A percentile compares a stretch with the other conserved stretches of the same genome.
phyloP scores from a whole-genome alignment of 64 coral and sea anemone species.

The Cladopsammia gracilis region DNA sequence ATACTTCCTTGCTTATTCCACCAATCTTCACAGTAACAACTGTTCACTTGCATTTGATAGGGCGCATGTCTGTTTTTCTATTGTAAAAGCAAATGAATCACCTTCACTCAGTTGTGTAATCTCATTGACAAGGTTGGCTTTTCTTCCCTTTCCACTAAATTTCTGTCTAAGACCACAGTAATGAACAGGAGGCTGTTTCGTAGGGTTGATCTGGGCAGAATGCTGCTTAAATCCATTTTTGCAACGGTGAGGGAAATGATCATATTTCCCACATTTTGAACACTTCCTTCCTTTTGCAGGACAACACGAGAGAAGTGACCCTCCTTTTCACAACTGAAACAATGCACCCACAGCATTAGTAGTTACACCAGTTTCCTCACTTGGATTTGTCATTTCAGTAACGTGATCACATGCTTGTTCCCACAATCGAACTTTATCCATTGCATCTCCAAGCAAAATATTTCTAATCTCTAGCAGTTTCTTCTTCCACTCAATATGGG shows the following conservation, averaged over 20 bases:
- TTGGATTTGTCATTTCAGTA: neutral
- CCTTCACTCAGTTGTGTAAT: neutral
- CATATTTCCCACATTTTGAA: slow-evolving; percentile 16
- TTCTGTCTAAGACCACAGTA: neutral
- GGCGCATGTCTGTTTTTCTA: neutral
- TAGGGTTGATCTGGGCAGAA: too few species aligned
- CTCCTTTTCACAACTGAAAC: neutral
- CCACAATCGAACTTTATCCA: neutral
- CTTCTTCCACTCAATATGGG: slow-evolving; percentile 53
- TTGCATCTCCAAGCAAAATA: neutral
- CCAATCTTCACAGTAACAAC: slow-evolving; percentile 10
- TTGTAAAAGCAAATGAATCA: neutral
- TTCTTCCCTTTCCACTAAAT: neutral
- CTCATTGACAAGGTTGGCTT: slow-evolving; percentile 21
- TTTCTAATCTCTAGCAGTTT: neutral
- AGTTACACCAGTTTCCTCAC: too few species aligned
- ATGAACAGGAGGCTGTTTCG: too few species aligned
- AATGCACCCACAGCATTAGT: neutral
- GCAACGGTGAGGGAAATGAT: neutral
- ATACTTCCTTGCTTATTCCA: slow-evolving; percentile 46
- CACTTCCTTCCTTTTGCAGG: slow-evolving; percentile 2
- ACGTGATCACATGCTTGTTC: neutral
- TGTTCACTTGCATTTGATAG: slow-evolving; percentile 3
- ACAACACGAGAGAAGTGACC: neutral
- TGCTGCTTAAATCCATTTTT: neutral